Evolutionary conservation across 2,113 vertebrate genomes (phyloP).

Genomic region (Caracal caracal): DNA sequence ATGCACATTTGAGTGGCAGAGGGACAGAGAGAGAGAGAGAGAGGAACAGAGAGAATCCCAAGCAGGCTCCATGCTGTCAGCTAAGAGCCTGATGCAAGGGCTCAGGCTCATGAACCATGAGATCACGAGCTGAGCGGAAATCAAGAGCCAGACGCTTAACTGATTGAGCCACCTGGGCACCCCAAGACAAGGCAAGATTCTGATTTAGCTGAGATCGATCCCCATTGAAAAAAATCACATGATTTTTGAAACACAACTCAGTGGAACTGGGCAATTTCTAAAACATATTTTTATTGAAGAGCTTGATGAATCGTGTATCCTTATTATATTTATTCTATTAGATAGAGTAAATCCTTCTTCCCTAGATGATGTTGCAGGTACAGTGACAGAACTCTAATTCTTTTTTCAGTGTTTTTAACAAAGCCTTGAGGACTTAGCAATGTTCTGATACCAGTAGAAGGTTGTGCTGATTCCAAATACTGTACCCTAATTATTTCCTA

Average conservation of each 20-base stretch:
- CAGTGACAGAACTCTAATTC: not conserved
- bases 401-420: not conserved
- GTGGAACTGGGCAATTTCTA: not conserved
- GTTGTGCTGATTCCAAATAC: not conserved
- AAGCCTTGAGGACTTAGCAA: not conserved
- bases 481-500: not conserved
- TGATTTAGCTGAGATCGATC: not conserved
- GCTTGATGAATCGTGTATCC: not conserved
- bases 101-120: no score
- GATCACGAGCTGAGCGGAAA: no score
- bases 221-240: not conserved
- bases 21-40: no score
- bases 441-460: not conserved
- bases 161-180: no score
- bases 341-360: not conserved
- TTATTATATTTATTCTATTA: not conserved
- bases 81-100: no score
- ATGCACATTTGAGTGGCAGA: no score
- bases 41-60: no score
- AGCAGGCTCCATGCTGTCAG: no score
- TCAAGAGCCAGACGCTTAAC: no score
- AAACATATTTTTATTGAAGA: not conserved
- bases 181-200: not conserved
- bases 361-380: not conserved
- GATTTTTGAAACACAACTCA: not conserved